A percentile compares a stretch with the other conserved stretches of the same genome.
phyloP scores from a whole-genome alignment of 2,797 vertebrate genomes.

The Avahi laniger region DNA sequence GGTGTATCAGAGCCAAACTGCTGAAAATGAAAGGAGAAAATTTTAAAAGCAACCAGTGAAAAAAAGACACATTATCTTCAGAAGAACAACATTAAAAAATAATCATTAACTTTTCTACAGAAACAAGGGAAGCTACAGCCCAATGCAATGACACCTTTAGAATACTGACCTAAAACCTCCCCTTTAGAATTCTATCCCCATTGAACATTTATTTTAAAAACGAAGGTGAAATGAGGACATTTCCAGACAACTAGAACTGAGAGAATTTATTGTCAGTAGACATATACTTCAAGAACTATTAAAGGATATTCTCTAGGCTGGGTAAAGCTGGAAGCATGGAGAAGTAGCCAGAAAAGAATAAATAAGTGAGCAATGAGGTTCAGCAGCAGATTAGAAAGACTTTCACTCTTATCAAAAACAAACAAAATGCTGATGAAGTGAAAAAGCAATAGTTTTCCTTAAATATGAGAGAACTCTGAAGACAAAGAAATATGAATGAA shows the following conservation, averaged over 20 bases:
- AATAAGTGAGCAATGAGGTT: neutral
- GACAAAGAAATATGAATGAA: neutral
- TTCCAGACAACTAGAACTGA: neutral
- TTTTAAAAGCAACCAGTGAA: neutral
- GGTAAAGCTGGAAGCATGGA: neutral
- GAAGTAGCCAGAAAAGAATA: neutral
- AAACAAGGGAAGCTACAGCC: neutral
- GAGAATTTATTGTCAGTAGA: neutral
- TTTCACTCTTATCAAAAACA: neutral
- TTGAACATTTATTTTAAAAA: neutral
- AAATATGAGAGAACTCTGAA: neutral
- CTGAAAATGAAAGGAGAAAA: slow-evolving; percentile 4
- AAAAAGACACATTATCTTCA: neutral
- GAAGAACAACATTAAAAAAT: neutral
- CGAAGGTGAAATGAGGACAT: neutral
- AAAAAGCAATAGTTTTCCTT: neutral
- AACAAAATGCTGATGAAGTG: neutral
- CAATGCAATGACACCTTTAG: neutral
- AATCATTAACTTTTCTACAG: neutral
- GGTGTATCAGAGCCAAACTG: neutral
- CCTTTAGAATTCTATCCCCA: neutral
- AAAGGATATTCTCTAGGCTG: neutral
- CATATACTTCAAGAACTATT: neutral
- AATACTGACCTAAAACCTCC: neutral
- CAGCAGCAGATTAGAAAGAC: neutral